Evolutionary conservation across 2,888 invertebrate species (phyloP), one percentile per base, ranked within the genome.

Genomic region (Cerastis rubricosa): DNA sequence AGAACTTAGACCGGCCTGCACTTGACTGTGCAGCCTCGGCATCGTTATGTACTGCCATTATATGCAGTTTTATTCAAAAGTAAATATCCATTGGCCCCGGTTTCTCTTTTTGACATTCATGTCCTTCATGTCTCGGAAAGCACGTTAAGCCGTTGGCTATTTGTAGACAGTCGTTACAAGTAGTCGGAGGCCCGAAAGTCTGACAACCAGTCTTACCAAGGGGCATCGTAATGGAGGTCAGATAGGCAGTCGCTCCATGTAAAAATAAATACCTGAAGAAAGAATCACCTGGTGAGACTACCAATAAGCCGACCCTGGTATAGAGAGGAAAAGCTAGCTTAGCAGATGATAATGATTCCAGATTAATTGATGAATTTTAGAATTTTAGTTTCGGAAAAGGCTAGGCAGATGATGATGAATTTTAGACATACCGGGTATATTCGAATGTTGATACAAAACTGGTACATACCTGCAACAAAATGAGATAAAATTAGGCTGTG

Each of bases 1-100:
- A 89, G 89, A 91, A 90, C 87, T 87, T 73, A 75, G 78, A 70
- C 73, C 29, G 47, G 71, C 12, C 73, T 81, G 81, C 69, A 78
- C 84, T 80, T 81, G 81, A 82, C 81, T 80, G n/a, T 43, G 45
- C 67, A 65, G 65, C 35, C 11, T 35, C 65, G 45, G 59, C 43
- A n/a, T 47, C 63, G 64, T 54, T 73, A 35, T 73, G 78, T 40
- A 66, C 25, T n/a, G 12, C 65, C 54, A 64, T 74, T 71, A 47
- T 74, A 80, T 61, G 22, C 47, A 70, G 40, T 49, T 70, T 66
- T 57, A 78, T 63, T 51, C 14, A 14, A 19, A 4, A 69, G 7
- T 19, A 35, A 51, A 29, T 45, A 61, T 29, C 12, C 0, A 2
- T 11, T n/a, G n/a, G 51, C 4, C 22, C 4, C 51, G 51, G 9